Evolutionary conservation across 2,888 invertebrate species (phyloP).

Genomic region (Dicycla oo): DNA sequence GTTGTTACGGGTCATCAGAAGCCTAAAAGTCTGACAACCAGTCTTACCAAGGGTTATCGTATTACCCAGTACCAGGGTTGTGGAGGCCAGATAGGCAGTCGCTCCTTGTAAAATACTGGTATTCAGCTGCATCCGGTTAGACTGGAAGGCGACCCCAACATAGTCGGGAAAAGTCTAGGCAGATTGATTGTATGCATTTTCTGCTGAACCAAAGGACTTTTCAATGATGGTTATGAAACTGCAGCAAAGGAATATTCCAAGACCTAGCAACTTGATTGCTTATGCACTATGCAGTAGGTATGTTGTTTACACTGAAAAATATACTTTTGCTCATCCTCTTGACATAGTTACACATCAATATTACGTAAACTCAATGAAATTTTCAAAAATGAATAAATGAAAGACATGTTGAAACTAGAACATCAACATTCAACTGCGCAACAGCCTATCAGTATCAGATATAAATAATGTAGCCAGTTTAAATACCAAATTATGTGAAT

Average conservation of each 20-base stretch:
- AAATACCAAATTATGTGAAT: conserved; percentile 80
- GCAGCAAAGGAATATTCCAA: background rate
- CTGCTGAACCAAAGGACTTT: background rate
- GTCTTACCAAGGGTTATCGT: too few species aligned
- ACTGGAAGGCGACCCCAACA: too few species aligned
- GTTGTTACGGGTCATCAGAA: too few species aligned
- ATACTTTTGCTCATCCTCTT: conserved; percentile 30
- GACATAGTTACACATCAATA: conserved; percentile 35
- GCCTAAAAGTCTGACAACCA: too few species aligned
- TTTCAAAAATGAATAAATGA: conserved; percentile 72
- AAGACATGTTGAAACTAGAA: conserved; percentile 71
- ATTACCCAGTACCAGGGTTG: too few species aligned
- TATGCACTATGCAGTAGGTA: background rate
- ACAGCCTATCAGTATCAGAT: conserved; percentile 63
- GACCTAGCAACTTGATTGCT: background rate
- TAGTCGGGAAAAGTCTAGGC: too few species aligned
- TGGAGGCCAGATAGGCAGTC: too few species aligned
- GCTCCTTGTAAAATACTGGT: too few species aligned
- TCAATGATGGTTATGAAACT: background rate
- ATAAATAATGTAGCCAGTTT: conserved; percentile 76
- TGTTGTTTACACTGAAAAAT: background rate
- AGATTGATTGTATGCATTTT: too few species aligned
- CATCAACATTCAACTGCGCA: conserved; percentile 76
- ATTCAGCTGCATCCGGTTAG: too few species aligned
- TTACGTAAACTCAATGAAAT: conserved; percentile 59